Evolutionary conservation across 2,888 invertebrate genomes (phyloP).

Genomic region (Thymelicus lineola): DNA sequence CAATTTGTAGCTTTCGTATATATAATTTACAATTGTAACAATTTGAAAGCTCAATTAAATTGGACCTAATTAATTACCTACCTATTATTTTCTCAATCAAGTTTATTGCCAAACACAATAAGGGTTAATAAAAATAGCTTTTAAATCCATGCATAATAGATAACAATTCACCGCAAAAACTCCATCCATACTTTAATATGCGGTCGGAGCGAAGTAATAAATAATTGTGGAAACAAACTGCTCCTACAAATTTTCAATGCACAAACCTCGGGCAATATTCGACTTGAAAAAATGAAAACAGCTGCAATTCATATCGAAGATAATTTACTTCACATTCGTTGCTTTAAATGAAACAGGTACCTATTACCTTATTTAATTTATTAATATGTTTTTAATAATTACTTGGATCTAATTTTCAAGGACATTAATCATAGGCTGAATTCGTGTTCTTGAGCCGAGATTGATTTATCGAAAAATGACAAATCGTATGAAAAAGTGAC

Average conservation of each 20-base stretch:
- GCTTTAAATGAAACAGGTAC: background rate
- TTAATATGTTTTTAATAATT: too few relatives aligned
- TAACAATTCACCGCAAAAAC: conserved; percentile 20
- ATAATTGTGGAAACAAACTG: conserved; percentile 53
- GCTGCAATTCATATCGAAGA: conserved; percentile 54
- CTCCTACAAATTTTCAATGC: conserved; percentile 50
- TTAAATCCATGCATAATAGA: conserved; percentile 5
- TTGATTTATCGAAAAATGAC: too few relatives aligned
- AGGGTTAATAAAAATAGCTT: conserved; percentile 11
- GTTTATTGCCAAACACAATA: conserved; percentile 6
- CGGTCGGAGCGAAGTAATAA: conserved; percentile 51
- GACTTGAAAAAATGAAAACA: conserved; percentile 66
- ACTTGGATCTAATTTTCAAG: too few relatives aligned
- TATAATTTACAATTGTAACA: too few relatives aligned
- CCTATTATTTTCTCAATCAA: background rate
- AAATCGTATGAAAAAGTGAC: too few relatives aligned
- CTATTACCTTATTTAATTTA: conserved; percentile 33
- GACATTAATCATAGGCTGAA: too few relatives aligned
- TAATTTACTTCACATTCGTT: conserved; percentile 45
- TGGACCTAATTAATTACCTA: background rate
- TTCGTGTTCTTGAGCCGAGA: too few relatives aligned
- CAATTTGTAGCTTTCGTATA: too few relatives aligned
- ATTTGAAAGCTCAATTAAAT: too few relatives aligned
- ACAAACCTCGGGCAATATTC: conserved; percentile 50
- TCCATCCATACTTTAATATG: conserved; percentile 51